Evolutionary conservation across 1,140 invertebrate species (phyloP).

Genomic region (Brachionus manjavacas): DNA sequence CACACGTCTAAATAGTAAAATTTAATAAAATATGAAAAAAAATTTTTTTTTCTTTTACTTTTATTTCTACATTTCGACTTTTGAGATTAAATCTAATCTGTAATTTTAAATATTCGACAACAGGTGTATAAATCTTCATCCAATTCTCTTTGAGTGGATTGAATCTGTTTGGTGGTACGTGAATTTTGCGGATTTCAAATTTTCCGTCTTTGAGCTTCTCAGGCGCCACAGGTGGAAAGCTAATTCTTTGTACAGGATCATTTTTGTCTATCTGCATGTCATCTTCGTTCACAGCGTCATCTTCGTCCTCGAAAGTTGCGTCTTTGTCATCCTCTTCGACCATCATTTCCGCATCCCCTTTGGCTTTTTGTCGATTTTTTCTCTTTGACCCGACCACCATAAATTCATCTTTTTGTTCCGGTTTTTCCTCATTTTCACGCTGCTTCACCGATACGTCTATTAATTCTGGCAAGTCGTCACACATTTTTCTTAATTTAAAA

Average conservation of each 20-base stretch:
- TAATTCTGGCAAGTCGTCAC: constrained; percentile 40
- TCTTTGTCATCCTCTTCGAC: too few species aligned
- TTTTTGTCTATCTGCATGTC: background rate
- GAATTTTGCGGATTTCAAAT: constrained; percentile 59
- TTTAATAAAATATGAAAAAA: background rate
- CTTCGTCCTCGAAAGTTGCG: background rate
- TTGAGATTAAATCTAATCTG: constrained; percentile 92
- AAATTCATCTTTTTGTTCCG: background rate
- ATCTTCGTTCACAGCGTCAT: background rate
- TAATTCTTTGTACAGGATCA: constrained; percentile 3
- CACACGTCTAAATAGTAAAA: constrained; percentile 55
- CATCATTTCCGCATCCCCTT: background rate
- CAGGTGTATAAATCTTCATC: constrained; percentile 90
- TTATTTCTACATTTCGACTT: constrained; percentile 80
- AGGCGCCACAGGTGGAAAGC: background rate
- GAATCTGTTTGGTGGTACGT: constrained; percentile 73
- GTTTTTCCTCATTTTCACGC: background rate
- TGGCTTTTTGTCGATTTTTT: constrained; percentile 14
- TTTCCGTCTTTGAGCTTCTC: constrained; percentile 45
- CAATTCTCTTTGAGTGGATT: constrained; percentile 90
- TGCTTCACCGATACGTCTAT: constrained; percentile 26
- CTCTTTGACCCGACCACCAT: background rate
- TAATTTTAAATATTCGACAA: constrained; percentile 88
- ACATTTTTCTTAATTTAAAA: background rate
- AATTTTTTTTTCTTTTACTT: constrained; percentile 40